phyloP scores from a whole-genome alignment of 2,797 vertebrate genomes.

The Gymnothorax reevesii region DNA sequence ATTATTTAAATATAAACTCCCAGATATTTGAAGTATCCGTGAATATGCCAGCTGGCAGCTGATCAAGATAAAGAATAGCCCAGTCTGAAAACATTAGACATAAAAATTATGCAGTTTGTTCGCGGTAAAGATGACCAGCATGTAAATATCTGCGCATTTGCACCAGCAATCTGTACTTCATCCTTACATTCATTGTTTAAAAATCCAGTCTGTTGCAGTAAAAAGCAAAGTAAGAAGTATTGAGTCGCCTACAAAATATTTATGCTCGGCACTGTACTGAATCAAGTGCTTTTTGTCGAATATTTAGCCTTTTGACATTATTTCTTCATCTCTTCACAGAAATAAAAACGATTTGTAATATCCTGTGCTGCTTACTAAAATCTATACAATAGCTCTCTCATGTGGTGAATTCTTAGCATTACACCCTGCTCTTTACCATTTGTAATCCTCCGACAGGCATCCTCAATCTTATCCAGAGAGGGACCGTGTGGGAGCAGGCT shows the following conservation, averaged over 20 bases:
- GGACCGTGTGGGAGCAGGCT: too few species aligned
- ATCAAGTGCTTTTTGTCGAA: too few species aligned
- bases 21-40: background rate
- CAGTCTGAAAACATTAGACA: background rate
- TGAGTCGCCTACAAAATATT: too few species aligned
- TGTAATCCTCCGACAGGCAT: background rate
- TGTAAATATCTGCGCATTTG: too few species aligned
- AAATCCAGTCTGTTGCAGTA: too few species aligned
- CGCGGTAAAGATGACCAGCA: too few species aligned
- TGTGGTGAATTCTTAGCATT: conserved; percentile 50
- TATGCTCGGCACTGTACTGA: background rate
- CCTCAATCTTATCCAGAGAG: too few species aligned
- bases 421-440: conserved; percentile 15
- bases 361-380: background rate
- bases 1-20: background rate
- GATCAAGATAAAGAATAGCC: background rate
- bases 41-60: background rate
- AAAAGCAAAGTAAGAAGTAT: too few species aligned
- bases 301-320: background rate
- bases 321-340: background rate
- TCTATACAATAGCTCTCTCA: conserved; percentile 53
- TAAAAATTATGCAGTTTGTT: too few species aligned
- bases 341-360: background rate
- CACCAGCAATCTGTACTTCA: too few species aligned
- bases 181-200: too few species aligned